Conservation (phyloP, 1,140 invertebrate species). For the Papilio xuthus region DNA sequence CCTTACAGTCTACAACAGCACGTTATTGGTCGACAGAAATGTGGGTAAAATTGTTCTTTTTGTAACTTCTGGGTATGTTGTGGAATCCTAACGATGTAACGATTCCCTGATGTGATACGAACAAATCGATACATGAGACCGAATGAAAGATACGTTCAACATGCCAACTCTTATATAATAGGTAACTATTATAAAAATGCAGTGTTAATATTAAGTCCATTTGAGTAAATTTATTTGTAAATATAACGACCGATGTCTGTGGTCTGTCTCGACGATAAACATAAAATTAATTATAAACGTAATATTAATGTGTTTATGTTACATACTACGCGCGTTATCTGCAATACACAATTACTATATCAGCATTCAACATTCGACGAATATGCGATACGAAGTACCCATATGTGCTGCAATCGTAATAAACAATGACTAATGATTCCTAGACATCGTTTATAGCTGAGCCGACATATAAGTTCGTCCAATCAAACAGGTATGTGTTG, state of each 20-base stretch:
- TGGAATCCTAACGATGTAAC: constrained; percentile 27
- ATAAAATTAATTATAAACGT: not conserved
- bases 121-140: not conserved
- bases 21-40: constrained; percentile 48
- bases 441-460: constrained; percentile 16
- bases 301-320: constrained; percentile 20
- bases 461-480: constrained; percentile 14
- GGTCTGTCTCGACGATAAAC: constrained; percentile 22
- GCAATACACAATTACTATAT: constrained; percentile 29
- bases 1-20: constrained; percentile 65
- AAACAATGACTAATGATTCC: constrained; percentile 34
- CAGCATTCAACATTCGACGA: constrained; percentile 24
- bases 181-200: not conserved
- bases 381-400: not conserved
- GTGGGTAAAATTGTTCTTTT: constrained; percentile 32
- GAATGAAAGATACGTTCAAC: not conserved
- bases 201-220: not conserved
- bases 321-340: constrained; percentile 23
- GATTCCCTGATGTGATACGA: constrained; percentile 1
- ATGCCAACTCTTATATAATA: constrained; percentile 9
- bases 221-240: constrained; percentile 12
- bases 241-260: constrained; percentile 28
- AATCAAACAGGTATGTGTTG: constrained; percentile 20
- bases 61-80: constrained; percentile 33
- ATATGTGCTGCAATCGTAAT: not conserved